Percentiles rank a stretch among this genome's conserved stretches.
Evolutionary conservation across 2,888 invertebrate genomes (phyloP).

Genomic region (Phlogophora meticulosa): DNA sequence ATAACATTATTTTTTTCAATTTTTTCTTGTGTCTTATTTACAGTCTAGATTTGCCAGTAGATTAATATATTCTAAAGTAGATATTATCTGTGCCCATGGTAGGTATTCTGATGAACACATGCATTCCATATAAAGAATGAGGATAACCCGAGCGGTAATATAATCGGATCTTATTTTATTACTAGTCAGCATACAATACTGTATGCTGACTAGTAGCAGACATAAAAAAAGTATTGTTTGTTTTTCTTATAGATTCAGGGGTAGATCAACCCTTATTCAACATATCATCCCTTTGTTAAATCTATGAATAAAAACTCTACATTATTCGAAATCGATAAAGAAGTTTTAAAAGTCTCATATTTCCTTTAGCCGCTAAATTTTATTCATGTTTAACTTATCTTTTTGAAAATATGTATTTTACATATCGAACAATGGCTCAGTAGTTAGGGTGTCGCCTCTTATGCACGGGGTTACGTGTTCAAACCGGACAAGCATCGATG

Average conservation of each 20-base stretch:
- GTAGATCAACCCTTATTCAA: constrained; percentile 1
- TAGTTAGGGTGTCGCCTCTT: no score
- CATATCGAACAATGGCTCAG: no score
- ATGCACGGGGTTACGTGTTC: no score
- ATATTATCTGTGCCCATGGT: constrained; percentile 13
- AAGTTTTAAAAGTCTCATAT: not conserved
- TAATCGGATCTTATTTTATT: constrained; percentile 8
- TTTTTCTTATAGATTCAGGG: constrained; percentile 12
- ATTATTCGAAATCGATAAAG: constrained; percentile 10
- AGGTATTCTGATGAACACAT: constrained; percentile 23
- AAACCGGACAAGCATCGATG: no score
- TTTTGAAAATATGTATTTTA: no score
- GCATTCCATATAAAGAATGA: constrained; percentile 18
- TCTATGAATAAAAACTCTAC: not conserved
- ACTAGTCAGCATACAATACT: constrained; percentile 10
- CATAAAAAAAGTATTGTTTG: constrained; percentile 3
- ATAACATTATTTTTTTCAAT: no score
- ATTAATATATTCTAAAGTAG: no score
- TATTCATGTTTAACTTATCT: not conserved
- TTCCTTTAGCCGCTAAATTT: not conserved
- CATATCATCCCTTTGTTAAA: constrained; percentile 5
- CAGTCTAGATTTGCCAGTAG: no score
- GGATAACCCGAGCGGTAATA: not conserved
- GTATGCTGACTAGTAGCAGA: not conserved
- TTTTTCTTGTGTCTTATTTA: no score